Conservation (phyloP, 2,888 invertebrate species). For the Litoditis marina region DNA sequence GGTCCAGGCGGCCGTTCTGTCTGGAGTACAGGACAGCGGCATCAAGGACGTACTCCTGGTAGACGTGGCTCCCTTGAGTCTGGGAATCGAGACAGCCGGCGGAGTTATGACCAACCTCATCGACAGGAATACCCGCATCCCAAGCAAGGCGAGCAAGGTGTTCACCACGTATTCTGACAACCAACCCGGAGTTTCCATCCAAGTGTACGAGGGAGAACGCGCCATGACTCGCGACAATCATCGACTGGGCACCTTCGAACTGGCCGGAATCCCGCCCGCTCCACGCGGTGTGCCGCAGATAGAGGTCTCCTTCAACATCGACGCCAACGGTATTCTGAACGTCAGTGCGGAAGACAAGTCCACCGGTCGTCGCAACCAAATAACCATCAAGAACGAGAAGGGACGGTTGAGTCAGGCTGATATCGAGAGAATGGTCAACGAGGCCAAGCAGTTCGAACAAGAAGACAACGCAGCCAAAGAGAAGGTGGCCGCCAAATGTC, state of each 20-base stretch:
- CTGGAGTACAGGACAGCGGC: conserved; percentile 30
- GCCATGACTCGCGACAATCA: conserved; percentile 65
- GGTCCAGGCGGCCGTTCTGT: conserved; percentile 40
- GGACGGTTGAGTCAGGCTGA: conserved; percentile 85
- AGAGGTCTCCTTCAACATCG: conserved; percentile 63
- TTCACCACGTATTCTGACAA: conserved; percentile 90
- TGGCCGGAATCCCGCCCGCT: conserved; percentile 64
- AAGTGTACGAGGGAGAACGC: conserved; percentile 71
- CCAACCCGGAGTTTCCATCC: conserved; percentile 83
- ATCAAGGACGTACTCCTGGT: conserved; percentile 69
- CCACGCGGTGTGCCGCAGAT: conserved; percentile 67
- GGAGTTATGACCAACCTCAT: conserved; percentile 91
- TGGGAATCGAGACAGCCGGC: conserved; percentile 85
- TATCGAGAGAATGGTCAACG: conserved; percentile 80
- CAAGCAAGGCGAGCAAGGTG: conserved; percentile 61
- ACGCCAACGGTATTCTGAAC: conserved; percentile 62
- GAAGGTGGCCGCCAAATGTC: conserved; percentile 75
- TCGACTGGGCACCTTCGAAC: conserved; percentile 59
- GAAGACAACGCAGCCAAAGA: conserved; percentile 68
- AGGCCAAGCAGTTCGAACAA: conserved; percentile 82
- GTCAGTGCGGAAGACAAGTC: conserved; percentile 58
- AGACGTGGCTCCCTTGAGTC: conserved; percentile 85
- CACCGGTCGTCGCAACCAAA: conserved; percentile 55
- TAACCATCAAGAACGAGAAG: conserved; percentile 66
- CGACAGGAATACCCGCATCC: conserved; percentile 69